Base-by-base conservation (phyloP, 2,888 invertebrate species). In the Mamestra brassicae region DNA sequence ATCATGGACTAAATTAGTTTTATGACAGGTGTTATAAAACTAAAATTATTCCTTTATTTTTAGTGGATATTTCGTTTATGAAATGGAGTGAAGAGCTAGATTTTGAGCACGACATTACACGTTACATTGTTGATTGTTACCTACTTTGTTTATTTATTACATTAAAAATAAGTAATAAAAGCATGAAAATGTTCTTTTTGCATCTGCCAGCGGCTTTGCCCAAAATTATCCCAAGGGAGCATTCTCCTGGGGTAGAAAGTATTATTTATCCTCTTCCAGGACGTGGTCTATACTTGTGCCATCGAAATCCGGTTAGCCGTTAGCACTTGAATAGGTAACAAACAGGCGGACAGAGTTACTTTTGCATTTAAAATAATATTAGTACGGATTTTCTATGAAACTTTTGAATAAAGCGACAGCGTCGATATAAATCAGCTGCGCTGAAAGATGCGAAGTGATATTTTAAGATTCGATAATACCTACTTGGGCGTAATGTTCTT, bases 21-120 rank as follows among this genome's bases (percentile, higher is more conserved):
- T 68, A 73, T 74, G 61, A 71, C 68, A 71, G 60, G 63, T 66
- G 69, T 71, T 26, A 63, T 74, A 68, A 84, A 81, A 78, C 38
- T 54, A 42, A 74, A 26, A 71, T 58, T 50, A 57, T 75, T 74
- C 10, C 13, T 61, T 68, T 67, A 74, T 80, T 74, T 74, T 67
- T 61, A 67, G 57, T 60, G 15, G 11, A 6, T 6, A 11, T 11
- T 17, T 57, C 10, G n/a, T 38, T 79, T 66, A 63, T 45, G 47
- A 64, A 58, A 38, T 8, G 0, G 15, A 61, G 1, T 73, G 7
- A n/a, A 17, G 6, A 42, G 34, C 42, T 11, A 17, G 1, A 4
- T 42, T 71, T 78, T 17, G n/a, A 77, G 15, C 6, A n/a, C 4
- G n/a, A 34, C 17, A 2, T 61, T 60, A 34, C 34, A 1, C 5